phyloP scores from a whole-genome alignment of 1,140 invertebrate genomes.

The Drosophila funebris region DNA sequence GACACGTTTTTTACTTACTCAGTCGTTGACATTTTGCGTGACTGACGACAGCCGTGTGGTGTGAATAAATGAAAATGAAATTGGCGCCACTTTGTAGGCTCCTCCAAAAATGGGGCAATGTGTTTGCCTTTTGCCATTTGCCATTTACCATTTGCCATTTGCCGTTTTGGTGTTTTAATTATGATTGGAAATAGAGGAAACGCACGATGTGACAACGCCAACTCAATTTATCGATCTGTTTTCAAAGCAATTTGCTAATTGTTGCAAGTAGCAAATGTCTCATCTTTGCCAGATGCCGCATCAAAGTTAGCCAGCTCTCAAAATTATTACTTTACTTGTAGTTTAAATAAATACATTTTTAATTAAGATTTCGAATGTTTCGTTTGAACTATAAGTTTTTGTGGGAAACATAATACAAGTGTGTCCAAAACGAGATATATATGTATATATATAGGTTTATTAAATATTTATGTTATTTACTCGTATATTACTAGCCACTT shows the following conservation, averaged over 20 bases:
- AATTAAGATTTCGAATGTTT: too few species aligned
- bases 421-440: too few species aligned
- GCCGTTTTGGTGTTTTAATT: slow-evolving; percentile 66
- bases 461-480: too few species aligned
- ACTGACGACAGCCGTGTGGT: slow-evolving; percentile 79
- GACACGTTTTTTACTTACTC: slow-evolving; percentile 80
- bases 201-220: slow-evolving; percentile 30
- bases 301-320: neutral
- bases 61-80: slow-evolving; percentile 82
- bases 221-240: slow-evolving; percentile 60
- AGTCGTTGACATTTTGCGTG: slow-evolving; percentile 81
- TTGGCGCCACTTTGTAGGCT: slow-evolving; percentile 60
- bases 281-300: neutral
- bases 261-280: slow-evolving; percentile 13
- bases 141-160: slow-evolving; percentile 30
- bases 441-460: too few species aligned
- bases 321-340: neutral
- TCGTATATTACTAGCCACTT: too few species aligned
- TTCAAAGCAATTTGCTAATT: slow-evolving; percentile 46
- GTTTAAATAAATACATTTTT: too few species aligned
- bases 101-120: slow-evolving; percentile 54
- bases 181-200: slow-evolving; percentile 60
- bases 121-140: slow-evolving; percentile 57
- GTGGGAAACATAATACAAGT: too few species aligned
- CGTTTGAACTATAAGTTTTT: too few species aligned